Evolutionary conservation across 2,888 invertebrate genomes (phyloP), one percentile per base, ranked within the genome.

Genomic region (Dromius quadrimaculatus): DNA sequence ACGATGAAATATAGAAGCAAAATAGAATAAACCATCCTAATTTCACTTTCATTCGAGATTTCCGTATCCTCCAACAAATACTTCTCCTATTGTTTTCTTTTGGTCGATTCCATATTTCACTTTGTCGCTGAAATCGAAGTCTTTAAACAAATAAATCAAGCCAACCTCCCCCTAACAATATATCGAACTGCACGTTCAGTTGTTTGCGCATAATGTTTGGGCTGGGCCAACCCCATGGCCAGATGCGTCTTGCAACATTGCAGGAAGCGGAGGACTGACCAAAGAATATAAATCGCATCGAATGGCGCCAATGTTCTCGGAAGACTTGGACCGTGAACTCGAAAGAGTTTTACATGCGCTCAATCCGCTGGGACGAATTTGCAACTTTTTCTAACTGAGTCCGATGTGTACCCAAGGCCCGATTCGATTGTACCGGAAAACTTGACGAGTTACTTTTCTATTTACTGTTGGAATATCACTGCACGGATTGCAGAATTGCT

Each of bases 321-420:
- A 9, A 23, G 50, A 15, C 50, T 15, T 54, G 50, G 9, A 23
- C 28, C 28, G 50, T 54, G 28, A 54, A 54, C 28, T 13, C 50
- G 50, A 3, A 9, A 15, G 34, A 59, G 59, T 36, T 59, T 59
- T 59, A 63, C 23, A 63, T 62, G 43, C 62, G 63, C 28, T 11
- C 28, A 15, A 41, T 36, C 63, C 63, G 43, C 43, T 63, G 43
- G 43, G 63, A 45, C 13, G 43, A 63, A 63, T 63, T 63, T 63
- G 41, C 45, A 63, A 63, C 43, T 63, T 63, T 63, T 45, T 17
- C 28, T 45, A 63, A 63, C 59, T 59, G 19, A 34, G n/a, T 59
- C 20, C 36, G 34, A 36, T 59, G 59, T 34, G 36, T 34, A 59
- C 20, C 57, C 32, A 36, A 59, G 34, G 19, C 20, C n/a, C 36